These are phyloP conservation scores for Pachyramphus minor DNA, from an alignment of 2,113 vertebrate species.

Conservation along the genomic window DNA sequence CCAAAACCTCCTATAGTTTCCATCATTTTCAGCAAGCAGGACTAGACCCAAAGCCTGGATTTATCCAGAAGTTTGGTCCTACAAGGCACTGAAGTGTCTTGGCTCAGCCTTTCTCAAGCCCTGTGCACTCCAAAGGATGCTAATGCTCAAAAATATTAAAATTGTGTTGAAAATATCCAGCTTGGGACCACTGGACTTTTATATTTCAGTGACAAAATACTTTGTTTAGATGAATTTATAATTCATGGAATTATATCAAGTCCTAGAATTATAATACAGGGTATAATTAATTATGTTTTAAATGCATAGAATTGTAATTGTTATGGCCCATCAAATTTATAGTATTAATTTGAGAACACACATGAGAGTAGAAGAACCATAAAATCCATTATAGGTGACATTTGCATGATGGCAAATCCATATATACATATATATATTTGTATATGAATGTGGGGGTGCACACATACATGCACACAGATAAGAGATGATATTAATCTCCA, in stretches of 20 bases:
- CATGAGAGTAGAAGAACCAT: not conserved
- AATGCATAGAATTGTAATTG: not conserved
- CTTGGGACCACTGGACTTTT: not conserved
- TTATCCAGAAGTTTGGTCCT: not conserved
- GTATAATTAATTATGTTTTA: not conserved
- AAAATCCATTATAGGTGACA: not conserved
- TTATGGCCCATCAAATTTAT: not conserved
- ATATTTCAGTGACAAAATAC: not conserved
- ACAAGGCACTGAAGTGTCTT: not conserved
- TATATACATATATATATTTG: no score
- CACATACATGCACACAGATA: not conserved
- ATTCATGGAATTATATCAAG: no score
- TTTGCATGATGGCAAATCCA: not conserved
- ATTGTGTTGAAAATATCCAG: not conserved
- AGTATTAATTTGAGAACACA: not conserved
- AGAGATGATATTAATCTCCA: not conserved
- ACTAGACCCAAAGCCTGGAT: not conserved
- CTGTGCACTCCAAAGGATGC: not conserved
- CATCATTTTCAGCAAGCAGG: not conserved
- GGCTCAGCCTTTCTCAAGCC: not conserved
- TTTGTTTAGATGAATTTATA: not conserved
- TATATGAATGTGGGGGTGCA: rapidly evolving
- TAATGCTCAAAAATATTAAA: not conserved
- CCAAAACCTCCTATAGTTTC: not conserved
- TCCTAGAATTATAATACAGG: no score